These are phyloP conservation scores for Anthonomus grandis DNA, from an alignment of 1,140 invertebrate species.

Conservation along the genomic window DNA sequence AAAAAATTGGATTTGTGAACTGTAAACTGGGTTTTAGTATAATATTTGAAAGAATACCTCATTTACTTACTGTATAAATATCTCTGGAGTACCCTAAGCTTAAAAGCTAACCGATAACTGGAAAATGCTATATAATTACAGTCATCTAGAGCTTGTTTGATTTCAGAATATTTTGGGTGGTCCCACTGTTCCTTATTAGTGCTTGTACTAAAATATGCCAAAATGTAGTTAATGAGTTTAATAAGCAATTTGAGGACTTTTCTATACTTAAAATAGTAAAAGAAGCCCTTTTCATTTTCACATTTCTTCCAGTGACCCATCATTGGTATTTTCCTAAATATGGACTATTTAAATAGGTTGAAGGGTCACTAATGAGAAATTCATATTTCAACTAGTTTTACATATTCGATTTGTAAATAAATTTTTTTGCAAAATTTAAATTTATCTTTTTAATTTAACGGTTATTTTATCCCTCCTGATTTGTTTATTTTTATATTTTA, in stretches of 20 bases:
- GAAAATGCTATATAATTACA: slow-evolving; percentile 76
- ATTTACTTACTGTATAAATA: slow-evolving; percentile 56
- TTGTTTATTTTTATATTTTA: no score
- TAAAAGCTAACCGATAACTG: slow-evolving; percentile 78
- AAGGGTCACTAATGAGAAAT: no score
- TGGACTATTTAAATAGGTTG: no score
- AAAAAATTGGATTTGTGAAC: no score
- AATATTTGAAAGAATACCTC: slow-evolving; percentile 1
- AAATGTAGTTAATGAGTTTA: slow-evolving; percentile 6
- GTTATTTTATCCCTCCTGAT: no score
- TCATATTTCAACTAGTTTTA: no score
- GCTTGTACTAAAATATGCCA: slow-evolving; percentile 46
- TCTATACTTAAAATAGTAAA: slow-evolving; percentile 56
- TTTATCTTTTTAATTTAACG: no score
- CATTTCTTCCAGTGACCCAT: slow-evolving; percentile 40
- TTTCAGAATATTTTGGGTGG: slow-evolving; percentile 54
- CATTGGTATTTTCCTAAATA: no score
- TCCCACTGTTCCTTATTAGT: slow-evolving; percentile 53
- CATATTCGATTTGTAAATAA: no score
- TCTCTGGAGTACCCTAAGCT: slow-evolving; percentile 70
- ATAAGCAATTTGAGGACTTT: slow-evolving; percentile 1
- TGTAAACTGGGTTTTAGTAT: no score
- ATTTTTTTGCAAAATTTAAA: no score
- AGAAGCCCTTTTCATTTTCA: slow-evolving; percentile 58
- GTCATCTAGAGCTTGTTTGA: slow-evolving; percentile 56